phyloP scores from a whole-genome alignment of 2,888 invertebrate genomes.

The Rhingia rostrata region DNA sequence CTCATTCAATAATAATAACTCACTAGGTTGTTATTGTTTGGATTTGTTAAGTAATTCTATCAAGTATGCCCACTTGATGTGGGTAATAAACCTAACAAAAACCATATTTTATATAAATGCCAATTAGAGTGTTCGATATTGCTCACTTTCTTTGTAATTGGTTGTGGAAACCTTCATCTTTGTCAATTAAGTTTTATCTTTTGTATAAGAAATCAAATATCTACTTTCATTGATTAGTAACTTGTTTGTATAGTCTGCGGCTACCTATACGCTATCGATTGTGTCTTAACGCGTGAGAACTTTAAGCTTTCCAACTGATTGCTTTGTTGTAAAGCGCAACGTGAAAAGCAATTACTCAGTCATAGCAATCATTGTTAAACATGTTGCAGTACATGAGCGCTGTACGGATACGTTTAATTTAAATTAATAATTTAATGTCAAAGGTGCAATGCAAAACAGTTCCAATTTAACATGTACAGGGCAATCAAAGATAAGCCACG shows the following conservation, averaged over 20 bases:
- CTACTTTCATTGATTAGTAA: conserved; percentile 23
- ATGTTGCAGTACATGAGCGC: background rate
- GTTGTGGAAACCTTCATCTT: background rate
- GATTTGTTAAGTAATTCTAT: background rate
- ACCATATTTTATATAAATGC: conserved; percentile 21
- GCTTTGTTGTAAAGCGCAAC: background rate
- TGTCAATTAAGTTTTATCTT: background rate
- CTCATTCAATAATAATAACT: too few species aligned
- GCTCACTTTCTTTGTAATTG: background rate
- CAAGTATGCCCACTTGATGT: background rate
- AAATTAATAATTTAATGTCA: background rate
- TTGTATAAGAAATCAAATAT: background rate
- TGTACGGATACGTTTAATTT: background rate
- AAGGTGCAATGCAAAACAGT: too few species aligned
- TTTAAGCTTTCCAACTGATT: background rate
- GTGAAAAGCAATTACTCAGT: conserved; percentile 9
- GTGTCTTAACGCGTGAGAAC: background rate
- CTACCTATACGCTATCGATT: background rate
- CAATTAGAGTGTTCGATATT: conserved; percentile 6
- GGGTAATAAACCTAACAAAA: background rate
- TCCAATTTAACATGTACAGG: too few species aligned
- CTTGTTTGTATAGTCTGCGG: background rate
- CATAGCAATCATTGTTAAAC: background rate
- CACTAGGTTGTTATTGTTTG: too few species aligned
- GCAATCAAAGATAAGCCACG: too few species aligned